These are phyloP conservation scores for Microtus pennsylvanicus DNA, from an alignment of 2,113 vertebrate genomes.

Conservation along the genomic window DNA sequence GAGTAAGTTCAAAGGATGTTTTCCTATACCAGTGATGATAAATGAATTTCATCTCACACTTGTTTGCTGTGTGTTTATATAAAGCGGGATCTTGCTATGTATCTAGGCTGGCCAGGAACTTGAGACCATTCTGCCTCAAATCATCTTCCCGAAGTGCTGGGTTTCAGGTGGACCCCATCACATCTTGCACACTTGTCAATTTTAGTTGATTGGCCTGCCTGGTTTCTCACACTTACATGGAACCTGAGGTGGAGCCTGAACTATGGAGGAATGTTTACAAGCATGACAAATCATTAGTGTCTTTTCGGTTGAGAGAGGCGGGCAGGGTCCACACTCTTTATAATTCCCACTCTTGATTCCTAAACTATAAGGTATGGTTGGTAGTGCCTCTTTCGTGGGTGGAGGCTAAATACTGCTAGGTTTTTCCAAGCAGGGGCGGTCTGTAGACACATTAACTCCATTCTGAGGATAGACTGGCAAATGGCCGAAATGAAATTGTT, in stretches of 20 bases:
- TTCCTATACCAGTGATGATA: neutral
- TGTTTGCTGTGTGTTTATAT: neutral
- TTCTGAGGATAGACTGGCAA: neutral
- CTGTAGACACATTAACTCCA: neutral
- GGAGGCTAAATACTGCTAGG: constrained; percentile 5
- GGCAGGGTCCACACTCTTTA: neutral
- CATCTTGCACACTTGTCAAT: neutral
- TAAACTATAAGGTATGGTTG: neutral
- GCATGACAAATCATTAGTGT: neutral
- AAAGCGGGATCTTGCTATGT: neutral
- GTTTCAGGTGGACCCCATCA: neutral
- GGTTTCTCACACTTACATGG: neutral
- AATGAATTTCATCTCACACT: neutral
- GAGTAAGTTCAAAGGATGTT: neutral
- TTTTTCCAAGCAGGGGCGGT: neutral
- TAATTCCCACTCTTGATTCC: neutral
- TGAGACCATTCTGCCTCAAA: neutral
- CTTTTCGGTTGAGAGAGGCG: neutral
- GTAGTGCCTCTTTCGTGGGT: neutral
- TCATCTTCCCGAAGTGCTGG: neutral
- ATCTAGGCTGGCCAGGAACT: neutral
- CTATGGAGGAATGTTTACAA: neutral
- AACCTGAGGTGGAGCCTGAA: neutral
- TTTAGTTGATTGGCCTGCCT: constrained; percentile 20
- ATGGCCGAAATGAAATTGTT: constrained; percentile 8